Evolutionary conservation across 2,888 invertebrate genomes (phyloP).

Genomic region (Eristalis intricaria): DNA sequence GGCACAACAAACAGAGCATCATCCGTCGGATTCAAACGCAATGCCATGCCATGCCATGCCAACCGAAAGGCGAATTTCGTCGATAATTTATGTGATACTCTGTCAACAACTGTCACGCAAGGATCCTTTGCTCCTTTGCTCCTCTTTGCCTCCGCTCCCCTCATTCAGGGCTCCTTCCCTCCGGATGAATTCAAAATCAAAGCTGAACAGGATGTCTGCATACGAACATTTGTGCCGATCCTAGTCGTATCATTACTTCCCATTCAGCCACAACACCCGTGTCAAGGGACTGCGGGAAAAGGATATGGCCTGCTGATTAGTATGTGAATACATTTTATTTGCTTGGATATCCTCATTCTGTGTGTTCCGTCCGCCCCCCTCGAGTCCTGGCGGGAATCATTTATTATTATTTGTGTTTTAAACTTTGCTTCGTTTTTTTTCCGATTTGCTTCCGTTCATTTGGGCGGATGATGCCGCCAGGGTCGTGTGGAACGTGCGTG

Average conservation of each 20-base stretch:
- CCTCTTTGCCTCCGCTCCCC: neutral
- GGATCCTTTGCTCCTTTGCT: slow-evolving; percentile 4
- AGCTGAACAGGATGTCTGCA: slow-evolving; percentile 13
- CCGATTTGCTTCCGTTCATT: neutral
- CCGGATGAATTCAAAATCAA: slow-evolving; percentile 46
- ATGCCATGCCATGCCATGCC: slow-evolving; percentile 17
- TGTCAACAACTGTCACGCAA: slow-evolving; percentile 64
- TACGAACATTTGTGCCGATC: neutral
- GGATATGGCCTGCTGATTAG: slow-evolving; percentile 54
- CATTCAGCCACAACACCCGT: slow-evolving; percentile 58
- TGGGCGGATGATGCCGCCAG: neutral
- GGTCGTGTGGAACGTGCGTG: neutral
- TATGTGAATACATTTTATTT: slow-evolving; percentile 65
- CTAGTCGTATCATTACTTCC: slow-evolving; percentile 26
- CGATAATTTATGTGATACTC: slow-evolving; percentile 70
- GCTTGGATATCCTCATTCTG: slow-evolving; percentile 47
- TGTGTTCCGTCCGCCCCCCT: no score
- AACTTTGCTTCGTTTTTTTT: slow-evolving; percentile 33
- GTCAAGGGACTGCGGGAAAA: slow-evolving; percentile 30
- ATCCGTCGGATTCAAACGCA: neutral
- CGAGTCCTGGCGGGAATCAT: slow-evolving; percentile 14
- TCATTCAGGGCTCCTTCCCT: no score
- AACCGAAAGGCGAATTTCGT: slow-evolving; percentile 45
- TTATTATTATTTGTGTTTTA: slow-evolving; percentile 68
- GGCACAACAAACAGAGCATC: slow-evolving; percentile 22